Evolutionary conservation across 2,113 vertebrate species (phyloP).

Genomic region (Nansenia antarctica): DNA sequence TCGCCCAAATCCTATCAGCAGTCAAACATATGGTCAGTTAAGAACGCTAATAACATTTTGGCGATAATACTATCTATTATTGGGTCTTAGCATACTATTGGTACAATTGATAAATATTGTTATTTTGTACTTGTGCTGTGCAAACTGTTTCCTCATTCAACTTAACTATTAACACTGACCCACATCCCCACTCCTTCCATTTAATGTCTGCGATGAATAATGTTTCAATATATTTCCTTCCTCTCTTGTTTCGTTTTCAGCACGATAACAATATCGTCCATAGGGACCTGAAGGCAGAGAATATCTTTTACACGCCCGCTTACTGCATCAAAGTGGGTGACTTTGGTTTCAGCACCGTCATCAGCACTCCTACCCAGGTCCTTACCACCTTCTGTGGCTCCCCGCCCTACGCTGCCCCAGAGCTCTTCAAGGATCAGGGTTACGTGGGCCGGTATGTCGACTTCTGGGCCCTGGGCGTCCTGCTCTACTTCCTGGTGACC

Average conservation of each 20-base stretch:
- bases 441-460: conserved; percentile 67
- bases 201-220: too few relatives aligned
- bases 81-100: too few relatives aligned
- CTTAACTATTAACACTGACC: too few relatives aligned
- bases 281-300: conserved; percentile 78
- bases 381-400: conserved; percentile 76
- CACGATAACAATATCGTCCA: conserved; percentile 76
- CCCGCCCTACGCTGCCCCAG: conserved; percentile 73
- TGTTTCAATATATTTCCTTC: neutral
- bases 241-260: conserved; percentile 52
- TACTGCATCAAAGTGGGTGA: conserved; percentile 77
- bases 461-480: conserved; percentile 74
- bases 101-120: too few relatives aligned
- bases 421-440: conserved; percentile 67
- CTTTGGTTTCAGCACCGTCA: conserved; percentile 75
- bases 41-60: too few relatives aligned
- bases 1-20: conserved; percentile 74
- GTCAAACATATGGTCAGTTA: conserved; percentile 74
- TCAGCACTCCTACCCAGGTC: conserved; percentile 44
- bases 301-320: conserved; percentile 73
- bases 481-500: conserved; percentile 77
- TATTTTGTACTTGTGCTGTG: too few relatives aligned
- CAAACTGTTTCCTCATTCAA: too few relatives aligned
- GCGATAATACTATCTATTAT: too few relatives aligned
- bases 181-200: too few relatives aligned